Base-by-base conservation (phyloP, 2,888 invertebrate genomes). In the Drosophila subsilvestris region DNA sequence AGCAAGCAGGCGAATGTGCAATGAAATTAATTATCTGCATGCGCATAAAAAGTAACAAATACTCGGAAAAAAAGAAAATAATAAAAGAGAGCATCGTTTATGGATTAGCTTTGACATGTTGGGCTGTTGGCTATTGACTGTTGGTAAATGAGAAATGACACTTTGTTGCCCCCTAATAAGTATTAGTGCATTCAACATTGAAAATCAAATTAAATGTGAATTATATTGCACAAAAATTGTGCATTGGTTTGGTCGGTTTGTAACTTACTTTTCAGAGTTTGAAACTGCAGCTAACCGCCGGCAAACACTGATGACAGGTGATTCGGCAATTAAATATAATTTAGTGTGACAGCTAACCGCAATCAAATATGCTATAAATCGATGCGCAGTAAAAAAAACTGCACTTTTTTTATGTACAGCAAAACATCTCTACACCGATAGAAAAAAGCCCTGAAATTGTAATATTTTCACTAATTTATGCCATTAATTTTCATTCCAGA, bases 1-100 rank as follows among this genome's bases (percentile, higher is more conserved):
- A 63, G 51, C 62, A 49, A 27, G n/a, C 63, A 48, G 45, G 1
- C 7, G 55, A 62, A 45, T 67, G 29, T 25, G 54, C 55, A 60
- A 57, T 47, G 43, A 62, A 76, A 79, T 73, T 60, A 73, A 82
- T 82, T 82, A 68, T 56, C 58, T 55, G 58, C 56, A 42, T 49
- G 49, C 18, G 45, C 44, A 57, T 74, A 61, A 67, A 60, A 22
- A 44, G 47, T 56, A 53, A 51, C 57, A 50, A 63, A 73, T 53
- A 70, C 22, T n/a, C n/a, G n/a, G n/a, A n/a, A n/a, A n/a, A 51
- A 61, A 37, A 17, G 18, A 32, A 50, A 54, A 50, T n/a, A 2
- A 54, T 48, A 62, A 27, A 53, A 32, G 9, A 22, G 12, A 17
- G n/a, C 32, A 50, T 60, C 42, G 25, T 9, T 43, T 20, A 55